Percentiles rank a stretch among this genome's conserved stretches.
Evolutionary conservation across 92 coral and sea anemone species (phyloP).

Genomic region (Pocillopora grandis): DNA sequence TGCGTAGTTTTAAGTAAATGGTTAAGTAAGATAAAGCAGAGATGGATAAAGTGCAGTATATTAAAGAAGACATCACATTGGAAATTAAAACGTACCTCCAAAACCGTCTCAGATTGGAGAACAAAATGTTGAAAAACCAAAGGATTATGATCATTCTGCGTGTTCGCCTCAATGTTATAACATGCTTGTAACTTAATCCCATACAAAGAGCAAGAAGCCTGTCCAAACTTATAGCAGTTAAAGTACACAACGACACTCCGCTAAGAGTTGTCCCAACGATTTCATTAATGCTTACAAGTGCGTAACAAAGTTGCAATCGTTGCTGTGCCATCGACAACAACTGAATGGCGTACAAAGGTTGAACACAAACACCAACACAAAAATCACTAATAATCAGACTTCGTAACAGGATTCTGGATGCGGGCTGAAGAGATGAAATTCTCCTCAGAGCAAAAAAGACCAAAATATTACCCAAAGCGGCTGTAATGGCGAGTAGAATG

Average conservation of each 20-base stretch:
- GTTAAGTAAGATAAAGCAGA: not conserved
- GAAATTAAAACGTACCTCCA: conserved; percentile 1
- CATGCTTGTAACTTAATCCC: not conserved
- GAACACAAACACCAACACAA: not conserved
- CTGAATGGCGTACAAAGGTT: conserved; percentile 4
- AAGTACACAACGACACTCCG: conserved; percentile 6
- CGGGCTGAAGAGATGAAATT: not conserved
- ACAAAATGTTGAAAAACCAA: not conserved
- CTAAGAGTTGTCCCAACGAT: not conserved
- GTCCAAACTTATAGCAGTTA: conserved; percentile 13
- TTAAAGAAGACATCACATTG: not conserved
- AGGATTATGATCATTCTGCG: not conserved
- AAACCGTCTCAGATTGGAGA: not conserved
- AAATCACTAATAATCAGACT: conserved; percentile 13
- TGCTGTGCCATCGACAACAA: not conserved
- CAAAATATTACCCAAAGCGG: not conserved
- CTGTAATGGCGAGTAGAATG: not conserved
- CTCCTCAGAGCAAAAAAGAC: conserved; percentile 9
- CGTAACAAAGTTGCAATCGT: not conserved
- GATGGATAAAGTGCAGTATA: not conserved
- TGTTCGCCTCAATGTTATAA: not conserved
- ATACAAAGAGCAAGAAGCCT: conserved; percentile 3
- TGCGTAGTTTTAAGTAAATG: conserved; percentile 6
- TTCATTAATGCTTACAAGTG: not conserved
- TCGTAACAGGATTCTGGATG: conserved; percentile 11